phyloP scores from a whole-genome alignment of 2,888 invertebrate species.

The Gisinianus flammeolus region DNA sequence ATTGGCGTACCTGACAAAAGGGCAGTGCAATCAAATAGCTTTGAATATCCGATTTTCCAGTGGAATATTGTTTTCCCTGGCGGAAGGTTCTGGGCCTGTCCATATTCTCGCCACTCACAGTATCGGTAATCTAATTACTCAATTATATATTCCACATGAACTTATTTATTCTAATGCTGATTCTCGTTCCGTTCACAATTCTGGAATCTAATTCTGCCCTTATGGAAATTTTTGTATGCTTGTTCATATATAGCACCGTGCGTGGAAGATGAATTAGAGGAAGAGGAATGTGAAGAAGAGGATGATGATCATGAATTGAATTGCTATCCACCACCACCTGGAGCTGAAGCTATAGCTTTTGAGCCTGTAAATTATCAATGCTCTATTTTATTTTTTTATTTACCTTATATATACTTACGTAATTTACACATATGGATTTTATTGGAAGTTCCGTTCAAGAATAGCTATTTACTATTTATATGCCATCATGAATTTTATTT shows the following conservation, averaged over 20 bases:
- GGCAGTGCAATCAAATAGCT: background rate
- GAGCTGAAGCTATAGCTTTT: background rate
- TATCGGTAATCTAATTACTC: background rate
- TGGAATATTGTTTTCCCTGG: background rate
- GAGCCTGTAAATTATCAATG: background rate
- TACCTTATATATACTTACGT: background rate
- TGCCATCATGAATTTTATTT: too few species aligned
- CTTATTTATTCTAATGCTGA: too few species aligned
- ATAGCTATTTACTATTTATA: too few species aligned
- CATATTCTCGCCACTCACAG: slow-evolving; percentile 1
- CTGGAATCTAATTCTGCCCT: too few species aligned
- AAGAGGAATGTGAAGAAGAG: background rate
- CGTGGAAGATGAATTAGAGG: background rate
- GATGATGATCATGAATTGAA: background rate
- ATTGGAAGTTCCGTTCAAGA: too few species aligned
- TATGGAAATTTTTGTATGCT: too few species aligned
- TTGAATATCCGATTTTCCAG: background rate
- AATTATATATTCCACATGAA: too few species aligned
- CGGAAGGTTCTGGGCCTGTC: background rate
- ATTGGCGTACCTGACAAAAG: background rate
- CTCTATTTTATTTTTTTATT: background rate
- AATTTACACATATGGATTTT: too few species aligned
- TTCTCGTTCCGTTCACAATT: too few species aligned
- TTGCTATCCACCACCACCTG: background rate
- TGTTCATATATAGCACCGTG: background rate